Evolutionary conservation across 1,140 invertebrate genomes (phyloP).

Genomic region (Drosophila miranda): DNA sequence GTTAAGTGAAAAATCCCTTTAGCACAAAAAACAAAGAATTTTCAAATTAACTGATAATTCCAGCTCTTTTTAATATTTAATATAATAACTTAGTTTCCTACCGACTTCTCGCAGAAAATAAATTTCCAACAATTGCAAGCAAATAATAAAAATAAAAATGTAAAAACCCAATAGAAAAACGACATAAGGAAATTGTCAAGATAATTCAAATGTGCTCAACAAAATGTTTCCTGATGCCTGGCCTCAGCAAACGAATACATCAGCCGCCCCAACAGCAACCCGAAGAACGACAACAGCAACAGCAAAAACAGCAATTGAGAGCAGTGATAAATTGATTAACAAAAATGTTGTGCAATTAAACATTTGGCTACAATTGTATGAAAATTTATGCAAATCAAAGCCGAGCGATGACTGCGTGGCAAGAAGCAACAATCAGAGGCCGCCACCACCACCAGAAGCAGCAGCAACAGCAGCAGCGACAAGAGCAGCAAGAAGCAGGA

Average conservation of each 20-base stretch:
- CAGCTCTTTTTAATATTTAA: too few species aligned
- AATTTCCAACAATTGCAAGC: too few species aligned
- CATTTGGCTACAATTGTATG: slow-evolving; percentile 67
- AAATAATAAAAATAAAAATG: slow-evolving; percentile 18
- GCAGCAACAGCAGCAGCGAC: slow-evolving; percentile 33
- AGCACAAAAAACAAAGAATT: too few species aligned
- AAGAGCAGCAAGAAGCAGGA: slow-evolving; percentile 20
- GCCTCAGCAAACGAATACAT: slow-evolving; percentile 49
- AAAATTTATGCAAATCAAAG: slow-evolving; percentile 78
- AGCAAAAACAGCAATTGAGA: slow-evolving; percentile 20
- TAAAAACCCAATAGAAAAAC: slow-evolving; percentile 14
- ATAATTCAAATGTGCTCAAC: slow-evolving; percentile 60
- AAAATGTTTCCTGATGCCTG: slow-evolving; percentile 71
- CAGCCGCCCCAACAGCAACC: slow-evolving; percentile 36
- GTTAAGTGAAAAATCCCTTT: background rate
- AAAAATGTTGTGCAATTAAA: slow-evolving; percentile 65
- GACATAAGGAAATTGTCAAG: background rate
- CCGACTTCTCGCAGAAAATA: too few species aligned
- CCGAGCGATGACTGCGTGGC: slow-evolving; percentile 67
- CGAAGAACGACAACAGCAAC: slow-evolving; percentile 24
- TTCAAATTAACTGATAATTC: too few species aligned
- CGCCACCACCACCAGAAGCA: slow-evolving; percentile 44
- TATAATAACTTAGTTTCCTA: too few species aligned
- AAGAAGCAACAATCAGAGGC: slow-evolving; percentile 56
- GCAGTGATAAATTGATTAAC: slow-evolving; percentile 55